Conservation (phyloP, 37 sponge, comb jelly and placozoan genomes). For the Diacarnus erythraeanus region DNA sequence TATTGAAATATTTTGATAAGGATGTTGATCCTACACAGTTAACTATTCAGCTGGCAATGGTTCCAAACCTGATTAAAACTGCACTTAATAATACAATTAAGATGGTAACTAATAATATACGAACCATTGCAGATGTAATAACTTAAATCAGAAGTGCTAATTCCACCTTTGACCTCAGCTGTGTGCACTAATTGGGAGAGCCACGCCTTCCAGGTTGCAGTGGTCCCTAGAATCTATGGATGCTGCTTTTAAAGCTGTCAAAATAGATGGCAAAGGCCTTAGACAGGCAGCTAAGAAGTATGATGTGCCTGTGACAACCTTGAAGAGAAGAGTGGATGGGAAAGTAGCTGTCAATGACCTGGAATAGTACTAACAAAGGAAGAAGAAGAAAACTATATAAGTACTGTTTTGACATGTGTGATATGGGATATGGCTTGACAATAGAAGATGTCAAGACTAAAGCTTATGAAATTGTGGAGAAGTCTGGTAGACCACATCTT, state of each 20-base stretch:
- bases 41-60: no score
- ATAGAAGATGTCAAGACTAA: slow-evolving; percentile 16
- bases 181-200: no score
- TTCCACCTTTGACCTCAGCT: no score
- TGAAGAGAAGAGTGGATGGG: slow-evolving; percentile 24
- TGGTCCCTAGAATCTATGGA: slow-evolving; percentile 8
- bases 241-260: slow-evolving; percentile 3
- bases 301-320: slow-evolving; percentile 22
- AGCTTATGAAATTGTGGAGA: not conserved
- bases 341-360: slow-evolving; percentile 13
- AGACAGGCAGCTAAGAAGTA: slow-evolving; percentile 12
- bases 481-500: slow-evolving; percentile 17
- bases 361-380: slow-evolving; percentile 3
- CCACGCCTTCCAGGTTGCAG: no score
- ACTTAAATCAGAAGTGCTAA: no score
- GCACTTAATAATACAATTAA: no score
- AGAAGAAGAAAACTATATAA: slow-evolving; percentile 22
- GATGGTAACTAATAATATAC: no score
- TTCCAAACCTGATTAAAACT: no score
- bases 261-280: not conserved
- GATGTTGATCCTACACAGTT: no score
- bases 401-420: slow-evolving; percentile 7
- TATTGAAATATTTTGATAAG: no score
- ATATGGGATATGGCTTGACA: slow-evolving; percentile 28
- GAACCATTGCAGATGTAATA: no score